Base-by-base conservation (phyloP, 2,113 vertebrate species). In the Fulica atra region DNA sequence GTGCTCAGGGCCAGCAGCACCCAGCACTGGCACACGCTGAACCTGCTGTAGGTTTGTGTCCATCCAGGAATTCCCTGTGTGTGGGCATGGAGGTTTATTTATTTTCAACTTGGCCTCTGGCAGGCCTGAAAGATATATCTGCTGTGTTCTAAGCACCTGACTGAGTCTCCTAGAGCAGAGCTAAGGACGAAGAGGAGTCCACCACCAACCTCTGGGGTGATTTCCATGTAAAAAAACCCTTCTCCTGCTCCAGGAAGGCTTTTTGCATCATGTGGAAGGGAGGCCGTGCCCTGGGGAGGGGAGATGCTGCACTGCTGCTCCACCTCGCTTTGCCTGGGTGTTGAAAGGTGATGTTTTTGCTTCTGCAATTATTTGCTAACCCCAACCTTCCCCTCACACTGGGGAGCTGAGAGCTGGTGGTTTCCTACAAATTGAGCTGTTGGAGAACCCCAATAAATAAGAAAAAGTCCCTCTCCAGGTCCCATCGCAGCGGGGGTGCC, bases 321-420 rank as follows among this genome's bases (percentile, higher is more conserved):
- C 4, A 6, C 42, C 60, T 48, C 0, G 4, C 79, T 89, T 16
- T 25, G 38, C 78, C 4, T 13, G 54, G 35, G 29, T 5, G 13
- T 25, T 61, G 13, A 16, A 29, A 48, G 42, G 57, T 1, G 0
- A 33, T 0, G 0, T 51, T 56, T 21, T 42, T 68, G 28, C 85
- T n/a, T 51, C 70, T 66, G n/a, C 15, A 12, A 1, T 38, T 53
- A 5, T 40, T 69, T 69, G 50, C 78, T 29, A 19, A 28, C 33
- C 56, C 54, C 29, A 21, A 61, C 54, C 66, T 78, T n/a, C 48
- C 65, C 59, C 54, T 46, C 4, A 8, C 11, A 4, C 59, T 51
- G 73, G 25, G 33, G 21, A 68, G 54, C 42, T 65, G 86, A 42
- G 20, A 60, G 33, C 25, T 8, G 54, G 17, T 3, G 16, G 17